Evolutionary conservation across 1,140 invertebrate genomes (phyloP).

Genomic region (Bombus confusus): DNA sequence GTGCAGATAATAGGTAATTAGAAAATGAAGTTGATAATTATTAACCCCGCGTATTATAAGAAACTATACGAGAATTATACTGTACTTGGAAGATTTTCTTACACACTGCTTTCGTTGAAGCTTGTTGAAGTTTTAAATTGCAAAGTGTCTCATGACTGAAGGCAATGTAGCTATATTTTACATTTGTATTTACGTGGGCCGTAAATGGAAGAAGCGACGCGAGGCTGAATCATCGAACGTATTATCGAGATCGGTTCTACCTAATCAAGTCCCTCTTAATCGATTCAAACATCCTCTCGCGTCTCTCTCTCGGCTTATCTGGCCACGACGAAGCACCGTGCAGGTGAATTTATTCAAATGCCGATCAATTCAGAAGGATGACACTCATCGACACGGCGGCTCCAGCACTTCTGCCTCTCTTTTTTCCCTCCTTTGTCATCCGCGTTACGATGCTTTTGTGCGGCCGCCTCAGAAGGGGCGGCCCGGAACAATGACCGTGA

Average conservation of each 20-base stretch:
- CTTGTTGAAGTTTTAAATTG: not conserved
- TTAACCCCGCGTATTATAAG: no score
- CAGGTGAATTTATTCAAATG: conserved; percentile 77
- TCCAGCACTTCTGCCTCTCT: conserved; percentile 43
- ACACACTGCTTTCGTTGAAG: not conserved
- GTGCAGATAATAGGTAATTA: no score
- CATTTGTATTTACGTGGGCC: not conserved
- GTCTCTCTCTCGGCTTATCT: conserved; percentile 35
- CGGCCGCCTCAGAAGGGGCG: conserved; percentile 44
- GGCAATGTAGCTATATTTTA: not conserved
- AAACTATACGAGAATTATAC: no score
- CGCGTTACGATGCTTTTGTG: conserved; percentile 57
- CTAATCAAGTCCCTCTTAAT: conserved; percentile 19
- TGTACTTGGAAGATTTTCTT: no score
- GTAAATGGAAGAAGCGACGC: not conserved
- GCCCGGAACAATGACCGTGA: conserved; percentile 70
- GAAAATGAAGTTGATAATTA: no score
- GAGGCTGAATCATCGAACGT: not conserved
- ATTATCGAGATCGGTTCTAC: not conserved
- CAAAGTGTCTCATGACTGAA: not conserved
- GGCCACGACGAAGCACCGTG: conserved; percentile 31
- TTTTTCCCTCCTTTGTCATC: conserved; percentile 60
- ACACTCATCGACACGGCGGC: conserved; percentile 62
- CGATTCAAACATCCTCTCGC: conserved; percentile 40
- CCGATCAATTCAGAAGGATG: conserved; percentile 66